phyloP scores from a whole-genome alignment of 2,113 vertebrate species.

The Reinhardtius hippoglossoides region DNA sequence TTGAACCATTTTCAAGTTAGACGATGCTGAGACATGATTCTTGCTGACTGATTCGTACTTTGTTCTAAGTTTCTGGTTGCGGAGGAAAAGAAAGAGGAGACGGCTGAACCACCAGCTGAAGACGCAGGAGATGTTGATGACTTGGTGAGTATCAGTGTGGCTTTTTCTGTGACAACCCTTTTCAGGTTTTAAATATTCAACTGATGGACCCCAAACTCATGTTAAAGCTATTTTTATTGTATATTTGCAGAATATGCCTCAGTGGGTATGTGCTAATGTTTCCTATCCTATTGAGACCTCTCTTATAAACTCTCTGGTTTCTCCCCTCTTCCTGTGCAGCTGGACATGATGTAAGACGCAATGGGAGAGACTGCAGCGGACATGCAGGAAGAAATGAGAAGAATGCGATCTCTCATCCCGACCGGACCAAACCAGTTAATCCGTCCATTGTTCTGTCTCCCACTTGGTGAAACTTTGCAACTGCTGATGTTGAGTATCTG shows the following conservation, averaged over 20 bases:
- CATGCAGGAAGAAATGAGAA: constrained; percentile 49
- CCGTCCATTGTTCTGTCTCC: constrained; percentile 50
- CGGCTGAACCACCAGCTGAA: constrained; percentile 60
- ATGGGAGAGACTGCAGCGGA: constrained; percentile 31
- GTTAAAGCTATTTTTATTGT: constrained; percentile 19
- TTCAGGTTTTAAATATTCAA: constrained; percentile 23
- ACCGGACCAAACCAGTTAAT: constrained; percentile 43
- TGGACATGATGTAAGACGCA: constrained; percentile 91
- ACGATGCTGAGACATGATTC: not conserved
- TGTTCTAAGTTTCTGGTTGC: constrained; percentile 86
- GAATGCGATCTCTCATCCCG: constrained; percentile 48
- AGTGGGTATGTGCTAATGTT: not conserved
- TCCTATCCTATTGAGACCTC: not conserved
- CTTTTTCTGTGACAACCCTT: not conserved
- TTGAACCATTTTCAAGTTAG: not conserved
- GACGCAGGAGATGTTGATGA: constrained; percentile 94
- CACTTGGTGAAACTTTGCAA: constrained; percentile 9
- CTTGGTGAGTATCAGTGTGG: constrained; percentile 83
- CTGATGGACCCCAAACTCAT: not conserved
- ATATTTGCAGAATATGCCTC: not conserved
- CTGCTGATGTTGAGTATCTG: not conserved
- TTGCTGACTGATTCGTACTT: not conserved
- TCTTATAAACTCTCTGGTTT: constrained; percentile 28
- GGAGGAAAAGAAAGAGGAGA: constrained; percentile 80
- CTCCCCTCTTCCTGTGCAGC: constrained; percentile 82